phyloP scores from a whole-genome alignment of 1,140 invertebrate species.

The Gyrodactylus salaris region DNA sequence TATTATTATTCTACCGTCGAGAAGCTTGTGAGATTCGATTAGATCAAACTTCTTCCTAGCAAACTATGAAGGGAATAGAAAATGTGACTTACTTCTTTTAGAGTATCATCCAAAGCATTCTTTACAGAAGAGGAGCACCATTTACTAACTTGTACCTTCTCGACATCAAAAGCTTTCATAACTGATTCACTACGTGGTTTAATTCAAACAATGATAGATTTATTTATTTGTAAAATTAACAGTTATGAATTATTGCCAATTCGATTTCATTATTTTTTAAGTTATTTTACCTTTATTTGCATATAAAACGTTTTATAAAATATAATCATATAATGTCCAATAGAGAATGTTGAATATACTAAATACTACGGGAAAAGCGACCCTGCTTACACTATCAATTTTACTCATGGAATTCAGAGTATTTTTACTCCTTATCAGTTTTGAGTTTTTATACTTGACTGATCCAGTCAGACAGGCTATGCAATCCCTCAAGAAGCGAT shows the following conservation, averaged over 20 bases:
- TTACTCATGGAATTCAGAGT: slow-evolving; percentile 9
- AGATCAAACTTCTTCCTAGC: background rate
- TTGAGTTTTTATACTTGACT: background rate
- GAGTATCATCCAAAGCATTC: background rate
- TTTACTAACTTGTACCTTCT: background rate
- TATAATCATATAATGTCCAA: slow-evolving; percentile 34
- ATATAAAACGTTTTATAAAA: too few relatives aligned
- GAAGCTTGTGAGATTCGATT: background rate
- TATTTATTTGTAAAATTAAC: too few relatives aligned
- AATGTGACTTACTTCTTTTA: background rate
- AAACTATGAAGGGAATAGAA: background rate
- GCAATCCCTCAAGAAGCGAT: background rate
- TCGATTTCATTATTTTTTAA: too few relatives aligned
- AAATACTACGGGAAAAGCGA: slow-evolving; percentile 53
- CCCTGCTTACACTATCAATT: slow-evolving; percentile 41
- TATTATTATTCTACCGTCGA: background rate
- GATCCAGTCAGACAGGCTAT: background rate
- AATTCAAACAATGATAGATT: too few relatives aligned
- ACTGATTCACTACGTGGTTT: too few relatives aligned
- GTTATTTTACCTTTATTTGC: too few relatives aligned
- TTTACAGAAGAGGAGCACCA: background rate
- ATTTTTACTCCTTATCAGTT: background rate
- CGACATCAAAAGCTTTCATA: background rate
- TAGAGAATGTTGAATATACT: slow-evolving; percentile 46
- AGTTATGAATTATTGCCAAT: too few relatives aligned